Evolutionary conservation across 2,888 invertebrate genomes (phyloP).

Genomic region (Disparrhopalites patrizii): DNA sequence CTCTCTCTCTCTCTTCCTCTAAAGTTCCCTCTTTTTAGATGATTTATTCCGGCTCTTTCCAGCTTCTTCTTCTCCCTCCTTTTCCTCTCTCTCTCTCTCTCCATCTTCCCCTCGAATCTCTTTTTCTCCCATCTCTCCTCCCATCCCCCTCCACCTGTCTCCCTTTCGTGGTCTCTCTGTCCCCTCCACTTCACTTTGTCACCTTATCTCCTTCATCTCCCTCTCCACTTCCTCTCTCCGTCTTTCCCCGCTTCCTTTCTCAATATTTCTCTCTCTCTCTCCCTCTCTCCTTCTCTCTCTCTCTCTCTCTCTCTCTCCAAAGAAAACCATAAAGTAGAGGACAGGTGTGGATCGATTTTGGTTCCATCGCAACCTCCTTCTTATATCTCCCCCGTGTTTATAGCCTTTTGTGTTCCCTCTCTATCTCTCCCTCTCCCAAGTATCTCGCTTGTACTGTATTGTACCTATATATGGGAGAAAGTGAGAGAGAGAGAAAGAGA

Average conservation of each 20-base stretch:
- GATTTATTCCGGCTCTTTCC: too few relatives aligned
- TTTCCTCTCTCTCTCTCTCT: not conserved
- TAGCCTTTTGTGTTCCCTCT: not conserved
- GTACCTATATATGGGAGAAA: too few relatives aligned
- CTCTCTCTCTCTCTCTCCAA: not conserved
- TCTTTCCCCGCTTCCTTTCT: too few relatives aligned
- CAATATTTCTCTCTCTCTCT: not conserved
- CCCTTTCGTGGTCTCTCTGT: too few relatives aligned
- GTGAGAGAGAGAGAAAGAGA: too few relatives aligned
- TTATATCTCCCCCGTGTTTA: not conserved
- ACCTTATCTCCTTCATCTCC: too few relatives aligned
- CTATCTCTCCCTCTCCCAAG: not conserved
- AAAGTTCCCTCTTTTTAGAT: not conserved
- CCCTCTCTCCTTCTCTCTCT: not conserved
- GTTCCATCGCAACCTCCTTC: constrained; percentile 18
- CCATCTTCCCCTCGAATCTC: not conserved
- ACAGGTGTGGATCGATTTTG: constrained; percentile 25
- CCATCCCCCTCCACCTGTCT: too few relatives aligned
- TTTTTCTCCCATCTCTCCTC: too few relatives aligned
- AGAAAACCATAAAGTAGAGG: constrained; percentile 15
- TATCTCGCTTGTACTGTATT: too few relatives aligned
- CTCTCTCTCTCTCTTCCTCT: not conserved
- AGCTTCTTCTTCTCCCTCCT: too few relatives aligned
- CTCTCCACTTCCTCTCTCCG: constrained; percentile 22
- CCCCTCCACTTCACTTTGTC: too few relatives aligned